Evolutionary conservation across 2,888 invertebrate species (phyloP), one percentile per base, ranked within the genome.

Genomic region (Parelbella ahira): DNA sequence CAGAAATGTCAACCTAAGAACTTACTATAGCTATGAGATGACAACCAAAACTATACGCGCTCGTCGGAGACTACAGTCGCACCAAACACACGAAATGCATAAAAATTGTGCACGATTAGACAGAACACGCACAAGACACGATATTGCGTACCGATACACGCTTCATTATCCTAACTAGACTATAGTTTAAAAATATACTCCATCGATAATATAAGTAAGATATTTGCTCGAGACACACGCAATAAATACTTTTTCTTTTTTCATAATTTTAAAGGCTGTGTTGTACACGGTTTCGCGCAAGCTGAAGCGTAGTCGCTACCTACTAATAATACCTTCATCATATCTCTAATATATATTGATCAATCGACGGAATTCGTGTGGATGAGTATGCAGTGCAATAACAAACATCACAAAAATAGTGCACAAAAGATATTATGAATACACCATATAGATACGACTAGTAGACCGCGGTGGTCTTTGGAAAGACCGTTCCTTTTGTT

Each of bases 111-210:
- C 51, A 43, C 24, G 23, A 45, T 15, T 37, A 41, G 27, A 27
- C 36, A 44, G 39, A 37, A 46, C 34, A 49, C 39, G 12, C 27
- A 45, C 43, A 44, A 46, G 28, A 44, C 45, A 49, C 45, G 47
- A 43, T 41, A 27, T 33, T 27, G 25, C 24, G 15, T 32, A 39
- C 24, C 25, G 24, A 41, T 20, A 32, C 23, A 29, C 36, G 56
- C 63, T 53, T 53, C 66, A 68, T 63, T 62, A 64, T 54, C 62
- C 54, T 57, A 58, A 47, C 55, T 53, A 53, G 33, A 37, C 50
- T 56, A 56, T n/a, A n/a, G 53, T 62, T 59, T 60, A 82, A 84
- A 84, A 82, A 84, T 84, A 82, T 79, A 82, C 65, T 75, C 63
- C 67, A 70, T 74, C 64, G 56, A 60, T 55, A 59, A 53, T 54